Evolutionary conservation across 2,888 invertebrate genomes (phyloP), one percentile per base, ranked within the genome.

Genomic region (Noctuana brunneofusca): DNA sequence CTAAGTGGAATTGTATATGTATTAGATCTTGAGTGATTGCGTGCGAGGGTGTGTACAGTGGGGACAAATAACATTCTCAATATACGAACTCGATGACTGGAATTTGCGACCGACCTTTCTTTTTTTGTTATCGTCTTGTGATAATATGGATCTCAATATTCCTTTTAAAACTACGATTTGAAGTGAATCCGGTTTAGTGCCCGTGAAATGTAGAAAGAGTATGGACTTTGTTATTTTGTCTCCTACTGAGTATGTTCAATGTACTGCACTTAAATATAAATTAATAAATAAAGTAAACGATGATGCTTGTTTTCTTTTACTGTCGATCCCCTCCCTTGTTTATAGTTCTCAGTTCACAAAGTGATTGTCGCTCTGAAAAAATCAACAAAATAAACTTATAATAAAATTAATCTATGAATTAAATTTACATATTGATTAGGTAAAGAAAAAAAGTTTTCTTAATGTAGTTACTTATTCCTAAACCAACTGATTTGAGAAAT

Each of bases 201-300:
- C 62, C 57, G 63, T 43, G 46, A 65, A 65, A 60, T 58, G 57
- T 60, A 58, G 41, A 27, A 18, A 18, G 41, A 9, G 18, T 38
- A 30, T 62, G 64, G 69, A 75, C 70, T 65, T 71, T 63, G 70
- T 69, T 75, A 70, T 80, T 86, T 86, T 86, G 88, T 87, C 86
- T 83, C 82, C 87, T 83, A 63, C 79, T 81, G 84, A 80, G 73
- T 79, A 79, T 78, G 79, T 81, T 80, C 82, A 80, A 83, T 86
- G 83, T 84, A 80, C 78, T 84, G 87, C 88, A 88, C 87, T 84
- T 82, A 81, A 82, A 80, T 84, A 85, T 86, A 87, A 84, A 86
- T 86, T 88, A 89, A 89, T 88, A 86, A 86, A 89, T 80, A 83
- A 85, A 84, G 41, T 83, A 86, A 86, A 79, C 74, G 75, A 69